phyloP scores from a whole-genome alignment of 2,888 invertebrate species.

The Falcaria lacertinaria region DNA sequence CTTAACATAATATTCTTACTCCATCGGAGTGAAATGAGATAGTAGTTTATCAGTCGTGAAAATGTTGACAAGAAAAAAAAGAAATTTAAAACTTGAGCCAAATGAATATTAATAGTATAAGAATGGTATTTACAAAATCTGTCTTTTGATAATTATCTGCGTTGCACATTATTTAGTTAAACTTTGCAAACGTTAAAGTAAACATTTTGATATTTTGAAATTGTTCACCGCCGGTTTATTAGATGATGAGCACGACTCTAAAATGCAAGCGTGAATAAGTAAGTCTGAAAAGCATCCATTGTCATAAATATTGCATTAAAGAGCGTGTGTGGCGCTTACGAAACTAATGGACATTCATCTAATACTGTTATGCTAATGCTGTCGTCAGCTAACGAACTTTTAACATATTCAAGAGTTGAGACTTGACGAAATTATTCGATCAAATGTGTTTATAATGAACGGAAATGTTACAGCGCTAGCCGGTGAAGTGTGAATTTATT shows the following conservation, averaged over 20 bases:
- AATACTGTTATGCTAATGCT: slow-evolving; percentile 8
- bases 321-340: slow-evolving; percentile 11
- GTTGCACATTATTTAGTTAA: too few relatives aligned
- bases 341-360: slow-evolving; percentile 8
- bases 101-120: too few relatives aligned
- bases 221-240: not conserved
- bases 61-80: too few relatives aligned
- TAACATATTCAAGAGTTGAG: slow-evolving; percentile 6
- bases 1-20: too few relatives aligned
- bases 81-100: too few relatives aligned
- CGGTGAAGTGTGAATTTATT: not conserved
- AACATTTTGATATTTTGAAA: too few relatives aligned
- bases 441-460: not conserved
- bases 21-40: too few relatives aligned
- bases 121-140: too few relatives aligned
- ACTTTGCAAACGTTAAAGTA: too few relatives aligned
- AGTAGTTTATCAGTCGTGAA: too few relatives aligned
- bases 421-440: slow-evolving; percentile 4
- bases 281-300: slow-evolving; percentile 1
- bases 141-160: too few relatives aligned
- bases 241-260: not conserved
- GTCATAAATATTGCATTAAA: slow-evolving; percentile 1
- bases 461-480: not conserved
- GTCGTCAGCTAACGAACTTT: slow-evolving; percentile 4
- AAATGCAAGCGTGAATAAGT: not conserved